These are phyloP conservation scores for Hydractinia echinata DNA, from an alignment of 30 jellyfish, hydroid and myxozoan species.

Conservation along the genomic window DNA sequence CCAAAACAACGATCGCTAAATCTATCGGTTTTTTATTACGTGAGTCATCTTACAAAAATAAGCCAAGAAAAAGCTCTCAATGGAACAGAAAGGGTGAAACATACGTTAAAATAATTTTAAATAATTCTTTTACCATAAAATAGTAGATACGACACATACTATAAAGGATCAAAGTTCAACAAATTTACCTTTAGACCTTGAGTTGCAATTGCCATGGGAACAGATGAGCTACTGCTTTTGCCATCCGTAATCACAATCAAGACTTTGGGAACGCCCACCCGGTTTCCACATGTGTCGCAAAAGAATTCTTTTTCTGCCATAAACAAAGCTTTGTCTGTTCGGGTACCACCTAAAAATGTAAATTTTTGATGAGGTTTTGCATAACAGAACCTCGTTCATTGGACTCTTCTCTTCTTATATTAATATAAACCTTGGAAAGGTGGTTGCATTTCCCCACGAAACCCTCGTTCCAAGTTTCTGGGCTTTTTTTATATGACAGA, in stretches of 20 bases:
- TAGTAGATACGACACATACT: too few species aligned
- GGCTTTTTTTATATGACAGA: neutral
- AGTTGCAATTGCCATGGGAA: slow-evolving; percentile 43
- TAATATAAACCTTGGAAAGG: neutral
- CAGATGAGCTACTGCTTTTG: slow-evolving; percentile 46
- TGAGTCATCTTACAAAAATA: too few species aligned
- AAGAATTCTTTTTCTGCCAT: slow-evolving; percentile 55
- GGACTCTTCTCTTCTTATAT: neutral
- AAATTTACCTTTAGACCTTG: slow-evolving; percentile 54
- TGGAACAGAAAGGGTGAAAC: too few species aligned
- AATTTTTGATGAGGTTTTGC: too few species aligned
- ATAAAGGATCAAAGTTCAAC: too few species aligned
- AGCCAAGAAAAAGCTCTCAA: too few species aligned
- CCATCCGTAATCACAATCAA: slow-evolving; percentile 86
- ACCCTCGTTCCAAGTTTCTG: neutral
- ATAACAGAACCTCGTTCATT: neutral
- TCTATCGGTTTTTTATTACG: too few species aligned
- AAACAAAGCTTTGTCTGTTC: slow-evolving; percentile 59
- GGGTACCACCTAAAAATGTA: slow-evolving; percentile 56
- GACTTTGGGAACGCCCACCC: slow-evolving; percentile 51
- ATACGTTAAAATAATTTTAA: too few species aligned
- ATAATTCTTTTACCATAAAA: too few species aligned
- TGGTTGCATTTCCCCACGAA: too few species aligned
- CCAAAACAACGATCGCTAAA: too few species aligned
- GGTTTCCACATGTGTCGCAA: slow-evolving; percentile 62